Base-by-base conservation (phyloP, 2,113 vertebrate genomes). In the Atractosteus spatula region DNA sequence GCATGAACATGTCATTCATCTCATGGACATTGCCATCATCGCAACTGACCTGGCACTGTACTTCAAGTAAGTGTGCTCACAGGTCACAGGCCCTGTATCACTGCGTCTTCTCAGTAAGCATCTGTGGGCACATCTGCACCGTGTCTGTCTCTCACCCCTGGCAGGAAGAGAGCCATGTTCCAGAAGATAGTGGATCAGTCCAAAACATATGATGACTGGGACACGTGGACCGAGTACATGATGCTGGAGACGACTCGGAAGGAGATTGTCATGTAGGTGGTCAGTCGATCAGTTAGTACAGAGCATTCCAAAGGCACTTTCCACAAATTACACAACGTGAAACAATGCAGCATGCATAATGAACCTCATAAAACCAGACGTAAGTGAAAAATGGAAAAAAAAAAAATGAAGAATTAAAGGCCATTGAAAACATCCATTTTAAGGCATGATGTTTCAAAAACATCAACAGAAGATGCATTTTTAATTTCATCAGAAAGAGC, bases 161-260 rank as follows among this genome's bases (percentile, higher is more conserved):
- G 11, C 79, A 93, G 92, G 73, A 93, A 93, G 77, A 90, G 91
- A 72, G 75, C 92, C 0, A 93, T 93, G 91, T 93, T 93, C 80
- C 91, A 92, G 84, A 93, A 93, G 81, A 93, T 93, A 1, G 92
- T 93, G 76, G 91, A 92, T 76, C 89, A 89, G 72, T 93, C 91
- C 44, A 92, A 93, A 79, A 91, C 91, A 74, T 92, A 89, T 14
- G 91, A 92, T 73, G 85, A 65, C 84, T 86, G 84, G 90, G 79
- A 75, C 0, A 84, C 84, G 4, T 92, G 91, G 91, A 92, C 90
- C 74, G 90, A 92, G 42, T 93, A 89, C 85, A 93, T 93, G 90
- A 91, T 88, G 88, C 80, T 87, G 63, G 87, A 92, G 79, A 90
- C 90, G 7, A 93, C 92, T 0, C 87, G 89, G 73, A 93, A 93